Percentiles rank a stretch among this genome's conserved stretches.
Evolutionary conservation across 2,113 vertebrate species (phyloP).

Genomic region (Amia ocellicauda): DNA sequence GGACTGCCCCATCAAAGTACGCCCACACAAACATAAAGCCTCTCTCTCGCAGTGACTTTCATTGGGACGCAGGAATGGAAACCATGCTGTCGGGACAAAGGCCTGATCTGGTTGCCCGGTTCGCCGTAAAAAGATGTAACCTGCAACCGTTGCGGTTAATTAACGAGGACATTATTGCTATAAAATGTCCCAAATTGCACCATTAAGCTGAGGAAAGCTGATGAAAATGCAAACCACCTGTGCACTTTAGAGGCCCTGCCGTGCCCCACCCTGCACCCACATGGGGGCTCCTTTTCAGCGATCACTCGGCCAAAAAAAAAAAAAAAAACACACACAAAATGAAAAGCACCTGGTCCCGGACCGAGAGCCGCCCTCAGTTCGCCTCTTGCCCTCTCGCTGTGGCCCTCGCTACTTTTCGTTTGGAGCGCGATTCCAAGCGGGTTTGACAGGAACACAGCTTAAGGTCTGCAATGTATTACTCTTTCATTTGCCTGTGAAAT

Average conservation of each 20-base stretch:
- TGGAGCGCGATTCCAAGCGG: too few relatives aligned
- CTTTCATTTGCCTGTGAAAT: too few relatives aligned
- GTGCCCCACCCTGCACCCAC: too few relatives aligned
- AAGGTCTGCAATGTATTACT: too few relatives aligned
- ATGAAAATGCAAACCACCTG: conserved; percentile 27
- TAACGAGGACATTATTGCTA: conserved; percentile 21
- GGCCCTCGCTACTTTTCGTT: neutral
- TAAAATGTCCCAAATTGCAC: conserved; percentile 13
- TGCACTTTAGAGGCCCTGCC: neutral
- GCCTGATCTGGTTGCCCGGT: neutral
- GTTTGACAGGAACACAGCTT: too few relatives aligned
- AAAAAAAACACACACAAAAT: too few relatives aligned
- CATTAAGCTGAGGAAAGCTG: conserved; percentile 14
- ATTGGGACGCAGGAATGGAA: too few relatives aligned
- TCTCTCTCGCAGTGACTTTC: too few relatives aligned
- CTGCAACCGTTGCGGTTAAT: conserved; percentile 25
- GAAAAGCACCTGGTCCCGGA: conserved; percentile 34
- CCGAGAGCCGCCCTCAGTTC: conserved; percentile 1
- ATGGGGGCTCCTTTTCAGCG: too few relatives aligned
- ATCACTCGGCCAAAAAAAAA: neutral
- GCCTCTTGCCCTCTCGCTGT: conserved; percentile 27
- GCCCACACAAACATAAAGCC: too few relatives aligned
- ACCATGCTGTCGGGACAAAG: conserved; percentile 15
- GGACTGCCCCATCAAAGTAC: too few relatives aligned
- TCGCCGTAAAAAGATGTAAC: conserved; percentile 14